phyloP scores from a whole-genome alignment of 2,888 invertebrate genomes.

The Agriopis aurantiaria region DNA sequence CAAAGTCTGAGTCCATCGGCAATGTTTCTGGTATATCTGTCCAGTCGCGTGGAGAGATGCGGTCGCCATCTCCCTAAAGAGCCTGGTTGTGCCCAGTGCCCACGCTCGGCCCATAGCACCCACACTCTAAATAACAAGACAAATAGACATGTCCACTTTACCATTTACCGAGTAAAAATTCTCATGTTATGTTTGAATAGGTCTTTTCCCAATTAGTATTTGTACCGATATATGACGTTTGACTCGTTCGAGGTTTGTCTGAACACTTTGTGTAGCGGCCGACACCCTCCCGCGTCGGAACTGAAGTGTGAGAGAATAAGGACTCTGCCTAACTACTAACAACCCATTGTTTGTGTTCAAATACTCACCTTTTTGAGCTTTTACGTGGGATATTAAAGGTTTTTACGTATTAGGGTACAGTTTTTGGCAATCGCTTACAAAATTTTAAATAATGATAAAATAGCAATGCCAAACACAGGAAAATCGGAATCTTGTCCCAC shows the following conservation, averaged over 20 bases:
- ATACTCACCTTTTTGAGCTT: slow-evolving; percentile 62
- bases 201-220: slow-evolving; percentile 86
- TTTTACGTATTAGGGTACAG: slow-evolving; percentile 44
- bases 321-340: slow-evolving; percentile 65
- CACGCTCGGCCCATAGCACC: slow-evolving; percentile 70
- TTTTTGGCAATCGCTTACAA: slow-evolving; percentile 33
- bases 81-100: slow-evolving; percentile 62
- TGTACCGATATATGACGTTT: slow-evolving; percentile 79
- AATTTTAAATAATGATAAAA: slow-evolving; percentile 34
- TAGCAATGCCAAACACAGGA: slow-evolving; percentile 54
- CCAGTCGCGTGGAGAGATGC: slow-evolving; percentile 54
- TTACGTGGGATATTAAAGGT: slow-evolving; percentile 56
- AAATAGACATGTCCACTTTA: slow-evolving; percentile 84
- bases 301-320: slow-evolving; percentile 69
- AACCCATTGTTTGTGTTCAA: slow-evolving; percentile 70
- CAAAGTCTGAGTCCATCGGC: slow-evolving; percentile 4
- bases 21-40: slow-evolving; percentile 20
- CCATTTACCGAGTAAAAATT: slow-evolving; percentile 85
- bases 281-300: slow-evolving; percentile 59
- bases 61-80: slow-evolving; percentile 67
- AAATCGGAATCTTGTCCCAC: slow-evolving; percentile 44
- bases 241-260: slow-evolving; percentile 68
- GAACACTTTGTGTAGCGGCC: slow-evolving; percentile 69
- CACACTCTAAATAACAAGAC: slow-evolving; percentile 84
- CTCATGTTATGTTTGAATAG: slow-evolving; percentile 84